Evolutionary conservation across 2,113 vertebrate genomes (phyloP), one percentile per base, ranked within the genome.

Genomic region (Trichechus manatus): DNA sequence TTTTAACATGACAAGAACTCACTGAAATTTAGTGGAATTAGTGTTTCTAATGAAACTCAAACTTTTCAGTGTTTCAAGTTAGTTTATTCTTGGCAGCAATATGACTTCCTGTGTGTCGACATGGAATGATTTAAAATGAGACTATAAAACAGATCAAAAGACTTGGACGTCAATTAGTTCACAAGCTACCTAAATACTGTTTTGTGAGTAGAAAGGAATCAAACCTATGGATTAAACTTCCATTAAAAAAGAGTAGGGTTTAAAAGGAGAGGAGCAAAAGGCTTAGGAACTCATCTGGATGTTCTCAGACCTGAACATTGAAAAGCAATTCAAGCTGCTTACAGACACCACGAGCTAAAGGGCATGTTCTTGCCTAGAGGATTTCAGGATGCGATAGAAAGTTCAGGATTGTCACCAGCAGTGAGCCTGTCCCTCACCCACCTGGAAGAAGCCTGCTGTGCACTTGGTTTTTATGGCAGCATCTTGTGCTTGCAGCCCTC

Each of bases 61-160:
- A 95, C 90, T 97, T 97, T 91, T 88, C 68, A 83, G 84, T 92
- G 78, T 83, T 94, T 96, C 93, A 93, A 86, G 87, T 87, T 92
- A 85, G 82, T 91, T 91, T 94, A 84, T 84, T 97, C 83, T 95
- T 97, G 97, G 97, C 87, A 93, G 50, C 47, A 72, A 39, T 75
- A 68, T 85, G 95, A 90, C 59, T 85, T 97, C 95, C 91, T 96
- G 89, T 56, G 9, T 82, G 59, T 77, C 92, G 95, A 44, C 77
- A n/a, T 88, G 50, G 97, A 96, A 87, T 80, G 80, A 97, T 23
- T 96, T 95, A 88, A 95, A 96, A 88, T 63, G 56, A 87, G 83
- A 77, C 86, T 53, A 82, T 89, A 83, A 95, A 97, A 94, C 31
- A 93, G 75, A 87, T 91, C 86, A 96, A 96, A 96, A 96, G 93